Evolutionary conservation across 2,888 invertebrate species (phyloP), one percentile per base, ranked within the genome.

Genomic region (Spialia ferax): DNA sequence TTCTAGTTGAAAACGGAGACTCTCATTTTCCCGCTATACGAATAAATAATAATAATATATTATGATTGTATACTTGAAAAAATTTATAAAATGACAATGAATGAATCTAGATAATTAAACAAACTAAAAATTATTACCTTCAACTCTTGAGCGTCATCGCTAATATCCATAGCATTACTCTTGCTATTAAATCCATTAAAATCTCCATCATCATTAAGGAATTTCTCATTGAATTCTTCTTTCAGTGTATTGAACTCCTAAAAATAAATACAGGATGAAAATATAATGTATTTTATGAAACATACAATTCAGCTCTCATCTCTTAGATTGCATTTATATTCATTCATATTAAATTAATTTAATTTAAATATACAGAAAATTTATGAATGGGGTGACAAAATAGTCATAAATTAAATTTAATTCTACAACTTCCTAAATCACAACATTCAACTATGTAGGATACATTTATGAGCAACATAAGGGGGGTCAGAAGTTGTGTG

Each of bases 21-120:
- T 97, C 78, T 98, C 98, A 83, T 98, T 99, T 84, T 99, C 99
- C 71, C 97, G 97, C 95, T 97, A 69, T n/a, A n/a, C n/a, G n/a
- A n/a, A n/a, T n/a, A 32, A 81, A 81, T 56, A 45, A 26, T 38
- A 38, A 26, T n/a, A n/a, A n/a, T 3, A n/a, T 15, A 2, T n/a
- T n/a, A 15, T 38, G 38, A 38, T 38, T 4, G 26, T 26, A 26
- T 4, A 26, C 26, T 26, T 26, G n/a, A n/a, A n/a, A n/a, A n/a
- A 26, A 26, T 52, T 52, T 23, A 11, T 1, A 50, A 50, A 22
- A 50, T n/a, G n/a, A n/a, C n/a, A n/a, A n/a, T n/a, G n/a, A n/a
- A n/a, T n/a, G n/a, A n/a, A n/a, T n/a, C n/a, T n/a, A n/a, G n/a
- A n/a, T n/a, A n/a, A n/a, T n/a, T n/a, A 50, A 38, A 38, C 13